Evolutionary conservation across 35 echinoderm and acorn worm species (phyloP).

Genomic region (Chiridota heheva): DNA sequence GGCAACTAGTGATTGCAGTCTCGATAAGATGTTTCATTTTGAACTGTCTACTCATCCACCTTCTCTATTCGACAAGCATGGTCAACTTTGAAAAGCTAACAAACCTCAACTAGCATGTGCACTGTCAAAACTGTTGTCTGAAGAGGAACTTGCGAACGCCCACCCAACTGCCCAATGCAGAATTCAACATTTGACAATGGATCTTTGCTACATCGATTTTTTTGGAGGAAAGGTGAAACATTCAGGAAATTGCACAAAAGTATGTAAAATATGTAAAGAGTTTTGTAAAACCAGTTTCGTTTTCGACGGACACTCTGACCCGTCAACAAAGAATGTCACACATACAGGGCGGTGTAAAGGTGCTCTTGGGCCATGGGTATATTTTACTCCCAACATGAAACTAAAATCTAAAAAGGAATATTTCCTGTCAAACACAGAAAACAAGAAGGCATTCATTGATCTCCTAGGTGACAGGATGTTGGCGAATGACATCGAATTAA

Average conservation of each 20-base stretch:
- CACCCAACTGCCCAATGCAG: neutral
- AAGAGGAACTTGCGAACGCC: neutral
- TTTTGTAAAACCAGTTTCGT: neutral
- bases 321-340: neutral
- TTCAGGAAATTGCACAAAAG: neutral
- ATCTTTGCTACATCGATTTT: slow-evolving; percentile 13
- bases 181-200: neutral
- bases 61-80: neutral
- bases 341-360: neutral
- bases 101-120: slow-evolving; percentile 30
- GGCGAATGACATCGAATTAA: neutral
- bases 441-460: neutral
- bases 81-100: neutral
- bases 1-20: slow-evolving; percentile 5
- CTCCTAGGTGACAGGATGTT: neutral
- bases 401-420: neutral
- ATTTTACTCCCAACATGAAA: neutral
- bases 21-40: too few relatives aligned
- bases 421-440: neutral
- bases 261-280: neutral
- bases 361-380: neutral
- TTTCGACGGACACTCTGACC: neutral
- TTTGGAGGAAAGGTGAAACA: slow-evolving; percentile 12
- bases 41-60: neutral
- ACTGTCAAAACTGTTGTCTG: neutral